Percentiles rank a stretch among this genome's conserved stretches.
Evolutionary conservation across 1,140 invertebrate genomes (phyloP).

Genomic region (Ooceraea biroi): DNA sequence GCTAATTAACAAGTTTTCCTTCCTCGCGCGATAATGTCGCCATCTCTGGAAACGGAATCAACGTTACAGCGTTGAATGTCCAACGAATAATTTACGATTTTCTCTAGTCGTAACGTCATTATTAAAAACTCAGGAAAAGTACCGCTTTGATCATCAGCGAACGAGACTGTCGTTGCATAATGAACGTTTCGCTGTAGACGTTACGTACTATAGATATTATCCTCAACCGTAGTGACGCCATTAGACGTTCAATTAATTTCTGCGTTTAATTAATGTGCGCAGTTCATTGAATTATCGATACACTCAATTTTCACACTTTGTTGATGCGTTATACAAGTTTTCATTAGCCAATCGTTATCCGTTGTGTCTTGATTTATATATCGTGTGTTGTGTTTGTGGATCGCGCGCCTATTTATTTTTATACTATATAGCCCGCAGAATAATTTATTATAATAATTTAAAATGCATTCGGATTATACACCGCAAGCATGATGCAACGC

Average conservation of each 20-base stretch:
- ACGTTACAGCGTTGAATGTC: background rate
- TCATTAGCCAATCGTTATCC: background rate
- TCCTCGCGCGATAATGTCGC: slow-evolving; percentile 20
- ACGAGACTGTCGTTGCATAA: slow-evolving; percentile 1
- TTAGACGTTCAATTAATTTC: slow-evolving; percentile 67
- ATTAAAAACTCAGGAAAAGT: slow-evolving; percentile 10
- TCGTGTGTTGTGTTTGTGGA: background rate
- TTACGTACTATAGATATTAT: slow-evolving; percentile 37
- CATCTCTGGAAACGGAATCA: slow-evolving; percentile 27
- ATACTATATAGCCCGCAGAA: background rate
- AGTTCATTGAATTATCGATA: slow-evolving; percentile 30
- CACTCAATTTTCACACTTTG: background rate
- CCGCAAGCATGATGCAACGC: background rate
- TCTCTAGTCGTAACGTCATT: background rate
- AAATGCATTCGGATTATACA: background rate
- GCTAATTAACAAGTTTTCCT: slow-evolving; percentile 60
- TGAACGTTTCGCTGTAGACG: background rate
- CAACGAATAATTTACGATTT: slow-evolving; percentile 1
- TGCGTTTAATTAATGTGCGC: slow-evolving; percentile 47
- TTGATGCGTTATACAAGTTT: slow-evolving; percentile 3
- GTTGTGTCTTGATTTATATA: background rate
- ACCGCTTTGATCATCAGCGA: slow-evolving; percentile 40
- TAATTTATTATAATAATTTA: slow-evolving; percentile 7
- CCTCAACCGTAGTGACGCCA: slow-evolving; percentile 24
- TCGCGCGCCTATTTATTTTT: background rate